Conservation (phyloP, 2,888 invertebrate genomes). For the Hydrotaea cyrtoneurina region DNA sequence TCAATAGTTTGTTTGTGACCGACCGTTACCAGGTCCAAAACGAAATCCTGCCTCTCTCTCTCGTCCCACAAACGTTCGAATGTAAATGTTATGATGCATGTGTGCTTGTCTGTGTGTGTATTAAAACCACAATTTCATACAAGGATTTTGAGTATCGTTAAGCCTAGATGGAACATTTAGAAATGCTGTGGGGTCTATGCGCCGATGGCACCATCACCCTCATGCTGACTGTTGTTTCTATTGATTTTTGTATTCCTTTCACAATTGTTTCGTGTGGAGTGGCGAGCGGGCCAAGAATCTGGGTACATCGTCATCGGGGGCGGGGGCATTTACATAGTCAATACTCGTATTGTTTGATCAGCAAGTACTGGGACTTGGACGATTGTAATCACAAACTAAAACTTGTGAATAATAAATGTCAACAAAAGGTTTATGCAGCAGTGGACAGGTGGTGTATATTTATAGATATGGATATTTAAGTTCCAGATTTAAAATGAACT, state of each 20-base stretch:
- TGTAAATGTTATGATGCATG: neutral
- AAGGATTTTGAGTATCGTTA: constrained; percentile 37
- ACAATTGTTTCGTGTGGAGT: neutral
- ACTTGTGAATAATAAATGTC: constrained; percentile 5
- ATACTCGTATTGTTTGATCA: neutral
- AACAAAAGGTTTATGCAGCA: neutral
- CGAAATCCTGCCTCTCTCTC: neutral
- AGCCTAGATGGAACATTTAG: constrained; percentile 15
- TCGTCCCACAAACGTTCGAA: constrained; percentile 7
- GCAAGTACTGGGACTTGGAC: constrained; percentile 4
- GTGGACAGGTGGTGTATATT: neutral
- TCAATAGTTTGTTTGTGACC: constrained; percentile 32
- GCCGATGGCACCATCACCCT: neutral
- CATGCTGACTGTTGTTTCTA: neutral
- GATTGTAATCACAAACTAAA: neutral
- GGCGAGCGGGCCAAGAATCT: neutral
- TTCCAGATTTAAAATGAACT: no score
- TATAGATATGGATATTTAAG: no score
- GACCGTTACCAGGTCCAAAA: constrained; percentile 20
- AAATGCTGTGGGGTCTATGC: neutral
- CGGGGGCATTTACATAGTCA: neutral
- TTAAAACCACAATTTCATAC: constrained; percentile 45
- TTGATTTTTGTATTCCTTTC: constrained; percentile 12
- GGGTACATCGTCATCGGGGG: neutral
- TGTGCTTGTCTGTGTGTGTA: neutral